These are phyloP conservation scores for Eonycteris spelaea DNA, from an alignment of 2,113 vertebrate genomes.

Conservation along the genomic window DNA sequence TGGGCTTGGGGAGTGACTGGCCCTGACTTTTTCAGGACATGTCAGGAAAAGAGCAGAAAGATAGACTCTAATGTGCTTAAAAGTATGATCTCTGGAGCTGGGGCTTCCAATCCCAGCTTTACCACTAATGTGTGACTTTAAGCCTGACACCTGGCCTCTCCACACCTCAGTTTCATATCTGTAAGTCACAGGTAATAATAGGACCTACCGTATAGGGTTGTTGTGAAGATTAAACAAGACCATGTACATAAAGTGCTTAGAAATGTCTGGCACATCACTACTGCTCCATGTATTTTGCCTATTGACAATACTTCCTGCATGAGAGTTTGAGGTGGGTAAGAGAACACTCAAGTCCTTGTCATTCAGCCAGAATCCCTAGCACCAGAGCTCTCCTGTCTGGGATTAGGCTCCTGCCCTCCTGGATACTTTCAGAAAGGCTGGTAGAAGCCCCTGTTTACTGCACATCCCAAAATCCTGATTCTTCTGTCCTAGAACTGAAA, in stretches of 20 bases:
- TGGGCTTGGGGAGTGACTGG: background rate
- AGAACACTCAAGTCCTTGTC: background rate
- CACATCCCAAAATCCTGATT: background rate
- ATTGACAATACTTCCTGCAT: background rate
- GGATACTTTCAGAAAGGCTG: background rate
- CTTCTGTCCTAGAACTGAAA: background rate
- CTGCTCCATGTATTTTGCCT: fast-evolving
- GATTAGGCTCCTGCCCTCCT: too few species aligned
- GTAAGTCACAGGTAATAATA: background rate
- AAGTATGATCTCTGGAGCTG: background rate
- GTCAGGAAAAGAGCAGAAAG: background rate
- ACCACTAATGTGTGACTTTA: background rate
- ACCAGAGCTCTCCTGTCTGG: background rate
- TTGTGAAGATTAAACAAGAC: background rate
- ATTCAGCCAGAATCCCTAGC: background rate
- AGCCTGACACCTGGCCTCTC: background rate
- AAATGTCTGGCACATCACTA: background rate
- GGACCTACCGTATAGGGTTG: fast-evolving
- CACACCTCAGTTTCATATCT: background rate
- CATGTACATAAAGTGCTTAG: background rate
- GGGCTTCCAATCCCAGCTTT: fast-evolving
- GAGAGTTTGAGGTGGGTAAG: background rate
- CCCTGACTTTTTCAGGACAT: background rate
- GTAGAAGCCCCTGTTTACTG: background rate
- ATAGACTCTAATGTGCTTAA: background rate